Conservation (phyloP, 2,797 vertebrate genomes). For the Acropternis orthonyx region DNA sequence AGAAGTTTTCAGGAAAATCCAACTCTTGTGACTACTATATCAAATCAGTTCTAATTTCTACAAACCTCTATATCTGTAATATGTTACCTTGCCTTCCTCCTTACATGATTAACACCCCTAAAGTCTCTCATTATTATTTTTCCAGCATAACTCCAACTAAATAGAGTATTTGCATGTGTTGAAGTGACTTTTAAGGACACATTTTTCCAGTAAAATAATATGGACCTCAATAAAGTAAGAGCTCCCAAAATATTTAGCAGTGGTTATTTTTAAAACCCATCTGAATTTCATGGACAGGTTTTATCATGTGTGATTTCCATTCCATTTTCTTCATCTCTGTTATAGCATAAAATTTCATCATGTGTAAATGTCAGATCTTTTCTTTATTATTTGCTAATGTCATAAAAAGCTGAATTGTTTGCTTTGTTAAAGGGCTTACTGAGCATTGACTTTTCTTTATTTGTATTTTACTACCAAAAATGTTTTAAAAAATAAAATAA, state of each 20-base stretch:
- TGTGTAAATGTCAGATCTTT: conserved; percentile 86
- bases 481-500: conserved; percentile 75
- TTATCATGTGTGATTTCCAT: conserved; percentile 76
- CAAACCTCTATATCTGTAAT: background rate
- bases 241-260: conserved; percentile 45
- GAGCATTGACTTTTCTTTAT: conserved; percentile 80
- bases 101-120: background rate
- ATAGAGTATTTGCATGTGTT: background rate
- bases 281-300: conserved; percentile 69
- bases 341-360: conserved; percentile 83
- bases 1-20: background rate
- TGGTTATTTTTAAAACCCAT: conserved; percentile 39
- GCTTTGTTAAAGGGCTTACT: conserved; percentile 82
- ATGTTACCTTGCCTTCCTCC: background rate
- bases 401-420: conserved; percentile 82
- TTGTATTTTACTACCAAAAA: conserved; percentile 81
- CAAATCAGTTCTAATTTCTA: background rate
- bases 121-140: background rate
- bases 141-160: background rate
- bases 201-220: background rate
- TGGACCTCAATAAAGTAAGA: background rate
- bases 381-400: conserved; percentile 84
- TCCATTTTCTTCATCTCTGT: conserved; percentile 80
- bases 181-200: background rate
- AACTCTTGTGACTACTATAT: background rate